These are phyloP conservation scores for Rhodinocichla rosea DNA, from an alignment of 2,113 vertebrate genomes.

Conservation along the genomic window DNA sequence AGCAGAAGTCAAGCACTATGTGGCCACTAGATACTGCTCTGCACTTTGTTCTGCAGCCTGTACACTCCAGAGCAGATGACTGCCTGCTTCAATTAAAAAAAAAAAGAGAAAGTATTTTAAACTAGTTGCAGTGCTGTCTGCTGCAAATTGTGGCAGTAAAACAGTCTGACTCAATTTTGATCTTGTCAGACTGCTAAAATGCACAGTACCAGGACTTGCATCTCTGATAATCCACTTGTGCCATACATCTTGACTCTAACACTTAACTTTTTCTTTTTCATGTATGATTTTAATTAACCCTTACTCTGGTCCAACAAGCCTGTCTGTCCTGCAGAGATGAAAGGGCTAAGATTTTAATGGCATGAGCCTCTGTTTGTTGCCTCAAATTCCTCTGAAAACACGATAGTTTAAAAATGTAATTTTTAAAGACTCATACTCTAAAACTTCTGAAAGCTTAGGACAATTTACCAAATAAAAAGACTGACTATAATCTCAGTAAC, in stretches of 20 bases:
- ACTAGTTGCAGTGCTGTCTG: neutral
- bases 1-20: neutral
- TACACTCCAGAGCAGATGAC: neutral
- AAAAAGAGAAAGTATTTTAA: neutral
- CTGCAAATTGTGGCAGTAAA: constrained; percentile 21
- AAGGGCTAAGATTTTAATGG: neutral
- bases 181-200: neutral
- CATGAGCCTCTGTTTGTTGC: neutral
- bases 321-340: neutral
- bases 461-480: neutral
- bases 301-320: neutral
- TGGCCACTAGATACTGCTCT: constrained; percentile 41
- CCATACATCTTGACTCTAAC: neutral
- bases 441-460: neutral
- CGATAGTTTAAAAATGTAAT: accelerated
- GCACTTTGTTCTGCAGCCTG: neutral
- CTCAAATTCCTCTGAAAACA: neutral
- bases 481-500: neutral
- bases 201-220: neutral
- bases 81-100: neutral
- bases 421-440: neutral
- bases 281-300: neutral
- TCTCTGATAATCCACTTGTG: neutral
- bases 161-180: constrained; percentile 10
- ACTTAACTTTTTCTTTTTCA: neutral